Base-by-base conservation (phyloP, 2,888 invertebrate species). In the Drosophila percnosoma region DNA sequence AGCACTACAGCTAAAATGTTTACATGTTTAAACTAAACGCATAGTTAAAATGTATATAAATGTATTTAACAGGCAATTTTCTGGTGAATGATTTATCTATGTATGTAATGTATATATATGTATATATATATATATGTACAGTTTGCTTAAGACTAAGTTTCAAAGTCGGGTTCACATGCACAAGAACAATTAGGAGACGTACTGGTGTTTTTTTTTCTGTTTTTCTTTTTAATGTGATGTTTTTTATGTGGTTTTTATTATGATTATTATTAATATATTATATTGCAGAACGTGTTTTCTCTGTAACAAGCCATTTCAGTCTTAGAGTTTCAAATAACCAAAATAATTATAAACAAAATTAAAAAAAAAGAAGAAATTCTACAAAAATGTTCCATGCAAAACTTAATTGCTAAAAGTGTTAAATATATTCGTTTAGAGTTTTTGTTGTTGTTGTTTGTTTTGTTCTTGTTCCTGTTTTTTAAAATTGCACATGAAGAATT, bases 321-420 rank as follows among this genome's bases (percentile, higher is more conserved):
- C 92, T 91, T 91, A 88, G 85, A 89, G 91, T 91, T 92, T 91
- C 91, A 91, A 84, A 87, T 90, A 91, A 87, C 75, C 75, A 89
- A 88, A 88, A 73, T 58, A 68, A 73, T 45, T 63, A 53, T 48
- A 65, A 66, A 68, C 11, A 55, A 29, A 21, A 40, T 38, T 15
- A 21, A 58, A 68, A 68, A 54, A 68, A 67, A 21, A 15, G 4
- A 24, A 24, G 24, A 45, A 45, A 62, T 62, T 64, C 21, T 63
- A 57, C 49, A 64, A 68, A 75, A 73, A 65, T 66, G 49, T 54
- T 40, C 31, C 54, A 54, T 74, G 73, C 68, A 78, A 73, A 73
- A 76, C 74, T 89, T 82, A 87, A 40, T 31, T 6, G 10, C 82
- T 83, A 89, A 53, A 68, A 55, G n/a, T 54, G 27, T 67, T 78